Percentiles rank a stretch among this genome's conserved stretches.
phyloP scores from a whole-genome alignment of 2,797 vertebrate species.

The Hozukius guyotensis region DNA sequence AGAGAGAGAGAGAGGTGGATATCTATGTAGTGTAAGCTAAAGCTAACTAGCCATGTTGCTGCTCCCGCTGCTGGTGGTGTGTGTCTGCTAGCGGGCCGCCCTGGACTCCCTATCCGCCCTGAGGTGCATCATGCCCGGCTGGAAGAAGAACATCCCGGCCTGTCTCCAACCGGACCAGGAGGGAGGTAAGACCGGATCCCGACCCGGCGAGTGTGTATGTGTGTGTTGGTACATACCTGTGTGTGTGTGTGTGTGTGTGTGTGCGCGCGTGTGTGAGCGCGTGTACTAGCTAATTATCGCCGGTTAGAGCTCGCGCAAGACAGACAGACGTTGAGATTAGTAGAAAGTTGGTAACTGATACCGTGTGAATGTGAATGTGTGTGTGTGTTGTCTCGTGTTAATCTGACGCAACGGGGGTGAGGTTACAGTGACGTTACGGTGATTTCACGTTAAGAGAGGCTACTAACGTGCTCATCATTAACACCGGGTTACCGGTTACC shows the following conservation, averaged over 20 bases:
- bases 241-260: neutral
- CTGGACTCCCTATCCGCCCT: constrained; percentile 81
- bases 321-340: constrained; percentile 39
- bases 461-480: constrained; percentile 5
- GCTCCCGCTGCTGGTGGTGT: constrained; percentile 64
- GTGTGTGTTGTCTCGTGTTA: constrained; percentile 15
- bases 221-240: neutral
- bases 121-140: constrained; percentile 94
- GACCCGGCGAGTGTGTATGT: constrained; percentile 26
- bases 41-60: constrained; percentile 78
- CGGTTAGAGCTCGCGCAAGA: constrained; percentile 50
- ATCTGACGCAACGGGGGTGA: constrained; percentile 69
- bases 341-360: constrained; percentile 69
- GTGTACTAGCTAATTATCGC: constrained; percentile 52
- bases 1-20: constrained; percentile 40
- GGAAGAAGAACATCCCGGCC: constrained; percentile 98
- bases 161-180: constrained; percentile 96
- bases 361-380: constrained; percentile 13
- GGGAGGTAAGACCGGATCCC: constrained; percentile 85
- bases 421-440: constrained; percentile 67
- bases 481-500: constrained; percentile 32
- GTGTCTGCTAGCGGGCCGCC: constrained; percentile 76
- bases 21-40: constrained; percentile 62
- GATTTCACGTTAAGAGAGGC: constrained; percentile 39
- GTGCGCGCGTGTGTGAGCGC: neutral